These are phyloP conservation scores for Pelodytes ibericus DNA, from an alignment of 2,797 vertebrate genomes.

Conservation along the genomic window DNA sequence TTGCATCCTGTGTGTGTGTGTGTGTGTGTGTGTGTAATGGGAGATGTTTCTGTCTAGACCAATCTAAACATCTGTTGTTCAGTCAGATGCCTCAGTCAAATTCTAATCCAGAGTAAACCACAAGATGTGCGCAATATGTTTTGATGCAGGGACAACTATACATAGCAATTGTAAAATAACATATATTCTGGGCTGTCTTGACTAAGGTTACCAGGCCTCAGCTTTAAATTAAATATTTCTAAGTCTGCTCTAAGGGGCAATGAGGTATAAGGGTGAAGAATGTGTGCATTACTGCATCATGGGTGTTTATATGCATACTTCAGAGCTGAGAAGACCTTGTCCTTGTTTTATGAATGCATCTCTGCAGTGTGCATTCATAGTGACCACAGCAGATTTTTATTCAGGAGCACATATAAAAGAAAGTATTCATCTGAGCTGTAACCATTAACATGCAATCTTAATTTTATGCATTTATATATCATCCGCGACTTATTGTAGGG, in stretches of 20 bases:
- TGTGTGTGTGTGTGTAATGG: slow-evolving; percentile 23
- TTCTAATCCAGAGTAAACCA: slow-evolving; percentile 35
- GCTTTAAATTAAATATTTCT: background rate
- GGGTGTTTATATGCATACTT: no score
- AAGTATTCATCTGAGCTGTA: no score
- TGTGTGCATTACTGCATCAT: no score
- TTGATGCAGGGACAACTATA: slow-evolving; percentile 26
- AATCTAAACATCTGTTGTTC: slow-evolving; percentile 49
- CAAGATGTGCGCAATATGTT: slow-evolving; percentile 35
- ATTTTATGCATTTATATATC: no score
- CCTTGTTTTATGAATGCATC: no score
- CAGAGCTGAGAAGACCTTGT: no score
- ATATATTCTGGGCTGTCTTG: background rate
- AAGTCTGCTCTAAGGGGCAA: background rate
- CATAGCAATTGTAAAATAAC: slow-evolving; percentile 9
- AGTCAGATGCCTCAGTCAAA: slow-evolving; percentile 37
- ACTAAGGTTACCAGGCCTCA: background rate
- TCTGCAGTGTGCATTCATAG: no score
- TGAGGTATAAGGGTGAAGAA: no score
- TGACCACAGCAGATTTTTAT: no score
- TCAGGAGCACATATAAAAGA: no score
- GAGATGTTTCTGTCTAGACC: slow-evolving; percentile 50
- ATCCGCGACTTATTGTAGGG: no score
- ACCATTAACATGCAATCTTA: no score
- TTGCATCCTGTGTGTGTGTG: slow-evolving; percentile 6